A percentile compares a stretch with the other conserved stretches of the same genome.
phyloP scores from a whole-genome alignment of 2,797 vertebrate species.

The Morelia viridis region DNA sequence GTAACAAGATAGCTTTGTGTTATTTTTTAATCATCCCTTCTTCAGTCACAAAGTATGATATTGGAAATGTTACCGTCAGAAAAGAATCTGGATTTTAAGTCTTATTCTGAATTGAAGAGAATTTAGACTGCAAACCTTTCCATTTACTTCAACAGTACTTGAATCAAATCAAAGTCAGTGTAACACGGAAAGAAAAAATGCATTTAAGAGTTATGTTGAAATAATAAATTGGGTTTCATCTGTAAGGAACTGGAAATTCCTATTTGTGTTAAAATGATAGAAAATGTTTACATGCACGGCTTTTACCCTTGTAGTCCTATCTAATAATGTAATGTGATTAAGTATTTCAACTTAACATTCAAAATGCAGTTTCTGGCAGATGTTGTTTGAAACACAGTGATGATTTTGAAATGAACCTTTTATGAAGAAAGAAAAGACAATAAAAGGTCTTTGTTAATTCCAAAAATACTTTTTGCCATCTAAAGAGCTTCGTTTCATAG shows the following conservation, averaged over 20 bases:
- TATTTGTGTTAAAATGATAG: not conserved
- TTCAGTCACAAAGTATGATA: not conserved
- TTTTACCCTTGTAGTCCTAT: conserved; percentile 45
- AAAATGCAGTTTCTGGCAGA: conserved; percentile 43
- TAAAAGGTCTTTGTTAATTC: conserved; percentile 46
- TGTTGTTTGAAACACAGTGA: conserved; percentile 46
- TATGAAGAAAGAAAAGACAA: conserved; percentile 59
- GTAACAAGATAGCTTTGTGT: not conserved
- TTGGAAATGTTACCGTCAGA: not conserved
- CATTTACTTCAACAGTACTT: not conserved
- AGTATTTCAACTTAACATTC: conserved; percentile 32
- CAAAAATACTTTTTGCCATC: conserved; percentile 53
- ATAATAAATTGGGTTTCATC: conserved; percentile 16
- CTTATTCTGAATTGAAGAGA: conserved; percentile 33
- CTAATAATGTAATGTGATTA: conserved; percentile 27
- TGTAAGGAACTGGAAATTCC: conserved; percentile 10
- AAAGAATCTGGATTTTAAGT: conserved; percentile 22
- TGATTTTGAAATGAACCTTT: conserved; percentile 52
- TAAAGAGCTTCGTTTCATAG: conserved; percentile 55
- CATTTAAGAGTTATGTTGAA: not conserved
- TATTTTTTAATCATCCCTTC: not conserved
- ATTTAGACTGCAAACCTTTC: not conserved
- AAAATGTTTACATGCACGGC: conserved; percentile 26
- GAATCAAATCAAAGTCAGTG: not conserved
- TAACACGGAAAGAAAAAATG: not conserved